Conservation (phyloP, 2,888 invertebrate species). For the Ceriagrion tenellum region DNA sequence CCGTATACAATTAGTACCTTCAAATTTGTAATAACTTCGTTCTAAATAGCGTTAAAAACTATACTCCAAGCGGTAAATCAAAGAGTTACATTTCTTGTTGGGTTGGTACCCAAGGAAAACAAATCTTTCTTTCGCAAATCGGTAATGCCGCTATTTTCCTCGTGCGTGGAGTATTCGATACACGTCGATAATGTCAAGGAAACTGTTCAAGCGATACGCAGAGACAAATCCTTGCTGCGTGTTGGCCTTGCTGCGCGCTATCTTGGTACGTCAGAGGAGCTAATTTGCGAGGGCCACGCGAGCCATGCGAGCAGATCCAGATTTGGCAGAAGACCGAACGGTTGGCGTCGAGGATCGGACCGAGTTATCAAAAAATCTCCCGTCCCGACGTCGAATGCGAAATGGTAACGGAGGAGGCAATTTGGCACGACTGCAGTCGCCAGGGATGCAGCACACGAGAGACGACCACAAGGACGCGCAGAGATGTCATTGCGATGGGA, state of each 20-base stretch:
- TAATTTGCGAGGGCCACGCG: constrained; percentile 15
- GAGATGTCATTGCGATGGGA: background rate
- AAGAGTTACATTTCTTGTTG: too few relatives aligned
- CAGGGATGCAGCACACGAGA: background rate
- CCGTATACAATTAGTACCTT: too few relatives aligned
- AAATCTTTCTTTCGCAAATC: background rate
- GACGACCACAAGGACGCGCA: background rate
- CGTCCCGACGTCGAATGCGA: background rate
- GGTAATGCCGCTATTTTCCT: background rate
- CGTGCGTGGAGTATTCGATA: background rate
- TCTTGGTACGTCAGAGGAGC: background rate
- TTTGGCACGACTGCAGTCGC: background rate
- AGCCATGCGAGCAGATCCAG: background rate
- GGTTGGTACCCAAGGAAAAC: too few relatives aligned
- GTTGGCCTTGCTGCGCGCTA: background rate
- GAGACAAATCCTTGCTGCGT: background rate
- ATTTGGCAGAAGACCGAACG: constrained; percentile 4
- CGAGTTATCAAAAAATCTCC: constrained; percentile 30
- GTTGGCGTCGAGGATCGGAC: background rate
- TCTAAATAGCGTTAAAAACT: too few relatives aligned
- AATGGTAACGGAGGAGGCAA: background rate
- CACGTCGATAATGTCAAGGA: background rate
- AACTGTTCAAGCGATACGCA: background rate
- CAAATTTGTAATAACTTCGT: too few relatives aligned
- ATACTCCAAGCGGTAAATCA: too few relatives aligned